Conservation (phyloP, 2,888 invertebrate genomes). For the Neria commutata region DNA sequence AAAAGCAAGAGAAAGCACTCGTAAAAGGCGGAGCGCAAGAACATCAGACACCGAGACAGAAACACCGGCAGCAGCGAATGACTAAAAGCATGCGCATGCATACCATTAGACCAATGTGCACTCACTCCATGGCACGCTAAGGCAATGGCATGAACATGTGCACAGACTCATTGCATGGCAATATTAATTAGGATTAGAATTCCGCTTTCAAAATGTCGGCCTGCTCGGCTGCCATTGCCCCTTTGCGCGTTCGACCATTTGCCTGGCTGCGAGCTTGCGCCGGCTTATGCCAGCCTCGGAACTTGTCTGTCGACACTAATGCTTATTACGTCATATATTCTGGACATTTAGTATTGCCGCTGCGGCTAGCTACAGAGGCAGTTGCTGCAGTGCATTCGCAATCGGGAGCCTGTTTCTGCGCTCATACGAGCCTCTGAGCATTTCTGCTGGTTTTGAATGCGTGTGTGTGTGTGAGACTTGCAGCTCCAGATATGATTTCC, state of each 20-base stretch:
- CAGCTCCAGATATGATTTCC: no score
- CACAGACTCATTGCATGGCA: neutral
- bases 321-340: constrained; percentile 7
- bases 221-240: neutral
- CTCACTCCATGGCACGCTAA: no score
- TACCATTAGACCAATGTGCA: neutral
- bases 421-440: neutral
- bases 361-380: neutral
- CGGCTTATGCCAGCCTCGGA: neutral
- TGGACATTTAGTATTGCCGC: neutral
- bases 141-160: no score
- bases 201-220: neutral
- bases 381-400: neutral
- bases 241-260: no score
- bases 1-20: neutral
- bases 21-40: neutral
- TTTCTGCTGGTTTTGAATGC: no score
- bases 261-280: neutral
- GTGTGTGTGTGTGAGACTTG: neutral
- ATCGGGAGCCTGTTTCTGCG: no score
- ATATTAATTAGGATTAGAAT: neutral
- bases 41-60: neutral
- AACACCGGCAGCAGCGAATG: neutral
- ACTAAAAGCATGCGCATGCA: neutral
- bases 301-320: constrained; percentile 11